Evolutionary conservation across 1,140 invertebrate species (phyloP), one percentile per base, ranked within the genome.

Genomic region (Muscidifurax raptorellus): DNA sequence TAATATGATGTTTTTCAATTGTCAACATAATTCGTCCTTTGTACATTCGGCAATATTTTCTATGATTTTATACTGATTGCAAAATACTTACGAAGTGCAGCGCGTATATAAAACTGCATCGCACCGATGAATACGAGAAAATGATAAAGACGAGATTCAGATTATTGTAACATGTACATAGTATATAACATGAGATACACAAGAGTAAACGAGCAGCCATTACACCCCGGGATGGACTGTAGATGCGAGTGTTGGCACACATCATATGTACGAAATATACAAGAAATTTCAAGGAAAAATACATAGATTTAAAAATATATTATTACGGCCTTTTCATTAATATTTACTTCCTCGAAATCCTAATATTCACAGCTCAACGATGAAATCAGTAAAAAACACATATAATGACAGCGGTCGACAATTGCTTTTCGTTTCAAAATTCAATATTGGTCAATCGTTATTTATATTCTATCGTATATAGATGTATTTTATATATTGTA

Each of bases 1-100:
- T 66, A 22, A 52, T 52, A 72, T 67, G 64, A 67, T 78, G 44
- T 52, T 76, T 64, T 77, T 78, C 22, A 10, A 85, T 85, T 82
- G 79, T 81, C 64, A 82, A n/a, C 79, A 78, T n/a, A 7, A 59
- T 85, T 85, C 64, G 79, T 85, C 84, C 72, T 85, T 85, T 85
- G 84, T 85, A 85, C 28, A 85, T 85, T 85, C 44, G 84, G 84
- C 59, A 85, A 82, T 85, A 69, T 85, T 85, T 81, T 85, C 74
- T 81, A 85, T 85, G 32, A 81, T 85, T 85, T 85, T 81, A 77
- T 85, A 85, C 79, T 71, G 27, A 82, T 82, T 81, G 67, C 59
- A 85, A 82, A 80, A 66, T 80, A 59, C 44, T 13, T 15, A 59
- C 10, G 44, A 47, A 13, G 5, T 1, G 12, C 44, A 47, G n/a